A percentile compares a stretch with the other conserved stretches of the same genome.
Conservation (phyloP, 2,797 vertebrate genomes). For the Cryptoprocta ferox region DNA sequence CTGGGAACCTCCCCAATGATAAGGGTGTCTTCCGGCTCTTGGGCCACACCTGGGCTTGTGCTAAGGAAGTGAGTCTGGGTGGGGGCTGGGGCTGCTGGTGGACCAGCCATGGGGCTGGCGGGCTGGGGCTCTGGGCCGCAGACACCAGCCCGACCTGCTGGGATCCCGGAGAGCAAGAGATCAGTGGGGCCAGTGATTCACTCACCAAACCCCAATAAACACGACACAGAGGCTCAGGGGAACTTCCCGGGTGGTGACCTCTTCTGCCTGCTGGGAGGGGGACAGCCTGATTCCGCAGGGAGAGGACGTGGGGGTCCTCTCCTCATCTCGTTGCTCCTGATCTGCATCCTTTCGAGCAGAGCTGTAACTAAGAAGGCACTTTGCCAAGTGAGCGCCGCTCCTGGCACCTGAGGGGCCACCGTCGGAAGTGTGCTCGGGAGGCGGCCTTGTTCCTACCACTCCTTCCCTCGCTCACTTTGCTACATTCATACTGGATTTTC, state of each 20-base stretch:
- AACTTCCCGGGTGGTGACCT: background rate
- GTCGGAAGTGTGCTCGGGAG: background rate
- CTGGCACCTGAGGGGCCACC: background rate
- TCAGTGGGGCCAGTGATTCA: background rate
- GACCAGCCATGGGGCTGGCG: background rate
- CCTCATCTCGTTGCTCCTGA: background rate
- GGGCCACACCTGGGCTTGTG: background rate
- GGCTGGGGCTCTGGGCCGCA: background rate
- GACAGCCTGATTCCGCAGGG: background rate
- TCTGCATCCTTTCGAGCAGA: background rate
- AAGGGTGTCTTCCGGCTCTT: background rate
- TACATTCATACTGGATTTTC: background rate
- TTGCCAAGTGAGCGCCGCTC: background rate
- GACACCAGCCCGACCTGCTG: background rate
- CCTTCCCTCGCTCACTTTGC: background rate
- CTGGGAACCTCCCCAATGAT: background rate
- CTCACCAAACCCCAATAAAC: background rate
- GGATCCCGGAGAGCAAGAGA: background rate
- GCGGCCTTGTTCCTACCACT: background rate
- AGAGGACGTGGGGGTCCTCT: background rate
- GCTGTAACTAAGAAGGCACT: background rate
- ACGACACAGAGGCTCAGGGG: background rate
- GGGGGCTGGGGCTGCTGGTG: background rate
- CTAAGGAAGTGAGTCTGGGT: background rate
- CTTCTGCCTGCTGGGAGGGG: accelerated